phyloP scores from a whole-genome alignment of 2,113 vertebrate genomes.

The Copsychus sechellarum region DNA sequence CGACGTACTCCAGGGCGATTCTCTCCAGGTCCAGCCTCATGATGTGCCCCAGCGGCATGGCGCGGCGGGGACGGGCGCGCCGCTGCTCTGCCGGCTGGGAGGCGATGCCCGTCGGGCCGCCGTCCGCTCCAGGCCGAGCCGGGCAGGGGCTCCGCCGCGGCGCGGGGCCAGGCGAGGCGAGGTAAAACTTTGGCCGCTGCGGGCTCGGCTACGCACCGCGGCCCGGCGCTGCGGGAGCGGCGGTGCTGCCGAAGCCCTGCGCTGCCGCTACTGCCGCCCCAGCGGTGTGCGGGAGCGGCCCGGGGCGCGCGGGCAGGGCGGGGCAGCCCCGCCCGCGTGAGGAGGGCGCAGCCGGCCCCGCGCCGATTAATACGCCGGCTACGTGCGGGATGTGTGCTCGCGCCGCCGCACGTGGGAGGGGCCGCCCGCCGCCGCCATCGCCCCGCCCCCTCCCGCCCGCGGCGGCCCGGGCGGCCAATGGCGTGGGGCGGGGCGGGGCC shows the following conservation, averaged over 20 bases:
- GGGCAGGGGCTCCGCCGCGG: not conserved
- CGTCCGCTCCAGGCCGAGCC: not conserved
- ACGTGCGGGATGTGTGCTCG: no score
- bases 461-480: no score
- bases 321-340: not conserved
- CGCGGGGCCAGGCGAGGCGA: not conserved
- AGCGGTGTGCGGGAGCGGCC: not conserved
- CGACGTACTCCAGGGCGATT: slow-evolving; percentile 83
- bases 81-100: not conserved
- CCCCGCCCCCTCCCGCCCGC: no score
- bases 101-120: not conserved
- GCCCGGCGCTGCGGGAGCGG: not conserved
- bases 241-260: not conserved
- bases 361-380: not conserved
- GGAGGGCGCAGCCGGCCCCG: not conserved
- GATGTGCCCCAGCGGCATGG: slow-evolving; percentile 48
- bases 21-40: slow-evolving; percentile 80
- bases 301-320: not conserved
- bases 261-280: not conserved
- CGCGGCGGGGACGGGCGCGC: not conserved
- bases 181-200: not conserved
- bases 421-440: no score
- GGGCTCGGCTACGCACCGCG: not conserved
- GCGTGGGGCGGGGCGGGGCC: no score
- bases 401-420: no score